phyloP scores from a whole-genome alignment of 2,888 invertebrate genomes.

The Nephrocerus scutellatus region DNA sequence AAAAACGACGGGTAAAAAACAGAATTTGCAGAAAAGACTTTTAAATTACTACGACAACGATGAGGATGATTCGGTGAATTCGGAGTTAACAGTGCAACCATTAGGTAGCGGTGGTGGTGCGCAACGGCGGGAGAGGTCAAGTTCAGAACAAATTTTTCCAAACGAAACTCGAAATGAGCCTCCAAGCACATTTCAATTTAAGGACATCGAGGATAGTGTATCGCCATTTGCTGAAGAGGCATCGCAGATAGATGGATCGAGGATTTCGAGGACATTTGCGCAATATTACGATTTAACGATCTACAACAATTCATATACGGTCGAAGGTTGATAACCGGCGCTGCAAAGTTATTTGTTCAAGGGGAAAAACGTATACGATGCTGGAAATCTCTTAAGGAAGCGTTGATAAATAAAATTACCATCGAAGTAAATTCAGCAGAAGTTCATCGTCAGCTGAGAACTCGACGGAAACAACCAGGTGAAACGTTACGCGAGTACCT shows the following conservation, averaged over 20 bases:
- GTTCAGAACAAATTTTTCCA: too few relatives aligned
- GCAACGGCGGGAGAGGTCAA: too few relatives aligned
- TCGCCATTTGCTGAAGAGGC: constrained; percentile 1
- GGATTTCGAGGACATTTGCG: constrained; percentile 3
- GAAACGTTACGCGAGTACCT: constrained; percentile 6
- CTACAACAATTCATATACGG: constrained; percentile 6
- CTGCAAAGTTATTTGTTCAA: constrained; percentile 1
- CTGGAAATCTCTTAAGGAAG: constrained; percentile 5
- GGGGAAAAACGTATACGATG: neutral
- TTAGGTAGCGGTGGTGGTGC: too few relatives aligned
- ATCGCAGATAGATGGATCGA: too few relatives aligned
- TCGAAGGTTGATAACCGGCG: neutral
- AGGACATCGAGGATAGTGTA: constrained; percentile 5
- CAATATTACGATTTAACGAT: constrained; percentile 3
- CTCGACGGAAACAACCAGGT: constrained; percentile 2
- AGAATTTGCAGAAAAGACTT: too few relatives aligned
- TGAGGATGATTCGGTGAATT: too few relatives aligned
- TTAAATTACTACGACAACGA: too few relatives aligned
- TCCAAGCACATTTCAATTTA: too few relatives aligned
- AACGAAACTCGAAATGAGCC: too few relatives aligned
- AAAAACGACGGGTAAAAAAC: too few relatives aligned
- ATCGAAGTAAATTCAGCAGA: constrained; percentile 2
- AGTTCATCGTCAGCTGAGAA: constrained; percentile 4
- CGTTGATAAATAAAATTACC: constrained; percentile 2
- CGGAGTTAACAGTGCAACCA: too few relatives aligned